Percentiles rank a stretch among this genome's conserved stretches.
These are phyloP conservation scores for Julus scandinavius DNA, from an alignment of 2,888 invertebrate genomes.

Conservation along the genomic window DNA sequence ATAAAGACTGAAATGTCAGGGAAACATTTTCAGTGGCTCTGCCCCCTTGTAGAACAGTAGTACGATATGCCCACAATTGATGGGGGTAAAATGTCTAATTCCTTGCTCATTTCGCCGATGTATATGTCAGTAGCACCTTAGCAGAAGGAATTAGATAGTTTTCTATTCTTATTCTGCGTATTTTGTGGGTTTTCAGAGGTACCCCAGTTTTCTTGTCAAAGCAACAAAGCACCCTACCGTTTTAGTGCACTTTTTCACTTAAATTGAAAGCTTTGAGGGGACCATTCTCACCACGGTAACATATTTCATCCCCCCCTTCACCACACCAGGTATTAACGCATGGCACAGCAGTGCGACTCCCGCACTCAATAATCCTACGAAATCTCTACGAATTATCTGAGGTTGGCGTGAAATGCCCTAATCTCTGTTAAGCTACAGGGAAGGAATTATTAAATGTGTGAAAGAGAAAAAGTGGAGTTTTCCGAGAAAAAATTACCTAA, in stretches of 20 bases:
- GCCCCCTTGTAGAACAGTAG: background rate
- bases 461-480: background rate
- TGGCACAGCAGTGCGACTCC: conserved; percentile 25
- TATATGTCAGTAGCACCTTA: background rate
- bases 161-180: background rate
- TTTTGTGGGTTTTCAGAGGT: background rate
- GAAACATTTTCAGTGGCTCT: background rate
- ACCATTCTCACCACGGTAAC: conserved; percentile 43
- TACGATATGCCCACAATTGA: background rate
- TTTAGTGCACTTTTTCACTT: conserved; percentile 45
- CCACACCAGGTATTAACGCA: conserved; percentile 44
- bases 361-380: conserved; percentile 35
- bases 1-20: background rate
- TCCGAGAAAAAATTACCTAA: background rate
- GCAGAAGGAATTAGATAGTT: conserved; percentile 1
- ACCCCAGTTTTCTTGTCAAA: conserved; percentile 20
- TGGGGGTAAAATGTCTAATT: conserved; percentile 31
- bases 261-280: conserved; percentile 31
- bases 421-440: conserved; percentile 45
- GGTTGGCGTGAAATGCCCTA: conserved; percentile 45
- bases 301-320: conserved; percentile 43
- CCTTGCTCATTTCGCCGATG: conserved; percentile 43
- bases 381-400: conserved; percentile 31
- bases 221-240: conserved; percentile 44
- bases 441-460: conserved; percentile 39